phyloP scores from a whole-genome alignment of 2,888 invertebrate species.

The Philopedon plagiatum region DNA sequence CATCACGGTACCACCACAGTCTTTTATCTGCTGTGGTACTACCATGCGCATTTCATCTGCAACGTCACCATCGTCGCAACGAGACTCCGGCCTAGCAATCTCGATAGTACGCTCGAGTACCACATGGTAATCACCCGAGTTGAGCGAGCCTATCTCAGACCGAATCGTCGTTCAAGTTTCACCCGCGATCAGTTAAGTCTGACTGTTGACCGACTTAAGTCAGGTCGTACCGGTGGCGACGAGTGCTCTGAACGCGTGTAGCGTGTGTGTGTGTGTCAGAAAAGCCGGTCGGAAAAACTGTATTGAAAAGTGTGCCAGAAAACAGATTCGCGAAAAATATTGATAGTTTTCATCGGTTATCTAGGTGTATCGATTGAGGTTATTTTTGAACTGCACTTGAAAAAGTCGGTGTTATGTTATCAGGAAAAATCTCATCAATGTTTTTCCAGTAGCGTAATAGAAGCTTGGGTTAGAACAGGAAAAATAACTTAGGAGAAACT shows the following conservation, averaged over 20 bases:
- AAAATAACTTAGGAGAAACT: no score
- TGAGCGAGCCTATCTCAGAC: constrained; percentile 29
- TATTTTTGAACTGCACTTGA: background rate
- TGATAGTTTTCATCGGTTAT: background rate
- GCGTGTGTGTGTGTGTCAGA: background rate
- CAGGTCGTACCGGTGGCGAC: constrained; percentile 14
- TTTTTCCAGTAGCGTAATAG: no score
- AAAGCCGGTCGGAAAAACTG: constrained; percentile 22
- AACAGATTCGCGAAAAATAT: background rate
- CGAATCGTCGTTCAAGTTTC: constrained; percentile 28
- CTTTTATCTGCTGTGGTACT: no score
- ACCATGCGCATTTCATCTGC: no score
- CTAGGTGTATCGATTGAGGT: background rate
- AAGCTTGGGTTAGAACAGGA: no score
- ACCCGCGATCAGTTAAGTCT: constrained; percentile 21
- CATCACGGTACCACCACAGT: no score
- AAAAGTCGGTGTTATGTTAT: background rate
- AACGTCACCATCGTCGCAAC: background rate
- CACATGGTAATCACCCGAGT: constrained; percentile 37
- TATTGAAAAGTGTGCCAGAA: background rate
- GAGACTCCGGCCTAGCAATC: constrained; percentile 29
- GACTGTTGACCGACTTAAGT: constrained; percentile 33
- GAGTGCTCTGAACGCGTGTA: constrained; percentile 8
- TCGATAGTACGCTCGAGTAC: constrained; percentile 24
- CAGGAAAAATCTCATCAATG: no score